Percentiles rank a stretch among this genome's conserved stretches.
These are phyloP conservation scores for Pteromalus puparum DNA, from an alignment of 1,140 invertebrate species.

Conservation along the genomic window DNA sequence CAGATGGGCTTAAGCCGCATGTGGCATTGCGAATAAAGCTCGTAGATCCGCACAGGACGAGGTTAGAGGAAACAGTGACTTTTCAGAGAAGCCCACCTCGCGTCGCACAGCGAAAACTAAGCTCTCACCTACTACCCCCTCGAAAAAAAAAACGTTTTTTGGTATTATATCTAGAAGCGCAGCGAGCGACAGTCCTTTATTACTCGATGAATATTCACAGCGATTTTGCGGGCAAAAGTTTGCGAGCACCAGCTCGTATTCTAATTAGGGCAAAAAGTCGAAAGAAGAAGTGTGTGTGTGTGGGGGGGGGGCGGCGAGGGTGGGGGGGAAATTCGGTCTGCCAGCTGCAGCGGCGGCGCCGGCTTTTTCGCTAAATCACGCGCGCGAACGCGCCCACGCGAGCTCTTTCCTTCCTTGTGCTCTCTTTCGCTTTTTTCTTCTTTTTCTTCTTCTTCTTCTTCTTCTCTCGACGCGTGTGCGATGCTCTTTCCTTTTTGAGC, in stretches of 20 bases:
- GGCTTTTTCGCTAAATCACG: slow-evolving; percentile 22
- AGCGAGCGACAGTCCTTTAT: slow-evolving; percentile 54
- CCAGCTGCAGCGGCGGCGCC: neutral
- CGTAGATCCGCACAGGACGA: neutral
- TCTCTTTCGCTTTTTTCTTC: neutral
- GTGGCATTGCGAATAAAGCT: neutral
- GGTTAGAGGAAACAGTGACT: neutral
- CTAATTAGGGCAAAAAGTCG: slow-evolving; percentile 61
- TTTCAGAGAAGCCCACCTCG: too few species aligned
- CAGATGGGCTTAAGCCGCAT: slow-evolving; percentile 24
- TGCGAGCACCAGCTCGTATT: slow-evolving; percentile 55
- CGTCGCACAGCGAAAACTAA: neutral
- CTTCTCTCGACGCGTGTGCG: neutral
- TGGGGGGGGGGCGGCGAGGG: neutral
- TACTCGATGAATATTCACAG: slow-evolving; percentile 66
- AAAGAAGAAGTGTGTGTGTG: neutral
- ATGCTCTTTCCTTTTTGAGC: slow-evolving; percentile 4
- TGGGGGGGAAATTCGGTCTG: neutral
- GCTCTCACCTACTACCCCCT: too few species aligned
- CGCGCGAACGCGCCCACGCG: slow-evolving; percentile 14
- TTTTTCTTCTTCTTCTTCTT: neutral
- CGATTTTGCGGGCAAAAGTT: slow-evolving; percentile 64
- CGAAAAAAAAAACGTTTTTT: neutral
- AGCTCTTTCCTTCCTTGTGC: neutral
- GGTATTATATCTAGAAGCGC: neutral